phyloP scores from a whole-genome alignment of 2,113 vertebrate genomes.

The Numida meleagris region DNA sequence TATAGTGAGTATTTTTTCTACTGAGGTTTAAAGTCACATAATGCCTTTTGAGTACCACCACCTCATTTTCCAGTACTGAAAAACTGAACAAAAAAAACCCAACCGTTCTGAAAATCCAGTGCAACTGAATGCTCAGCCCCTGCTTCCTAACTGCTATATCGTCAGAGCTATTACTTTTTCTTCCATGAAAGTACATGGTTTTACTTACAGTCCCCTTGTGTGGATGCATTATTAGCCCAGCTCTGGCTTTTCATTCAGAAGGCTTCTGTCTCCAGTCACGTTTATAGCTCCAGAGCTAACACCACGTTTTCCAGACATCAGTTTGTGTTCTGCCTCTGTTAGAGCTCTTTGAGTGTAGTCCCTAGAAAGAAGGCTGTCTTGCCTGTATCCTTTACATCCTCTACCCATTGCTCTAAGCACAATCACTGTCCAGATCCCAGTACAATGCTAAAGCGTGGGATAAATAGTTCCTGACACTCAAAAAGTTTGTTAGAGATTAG shows the following conservation, averaged over 20 bases:
- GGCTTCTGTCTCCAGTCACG: not conserved
- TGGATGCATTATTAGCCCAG: not conserved
- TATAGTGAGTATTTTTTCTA: not conserved
- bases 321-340: not conserved
- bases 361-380: not conserved
- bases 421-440: not conserved
- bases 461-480: not conserved
- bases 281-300: not conserved
- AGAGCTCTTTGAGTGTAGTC: not conserved
- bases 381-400: not conserved
- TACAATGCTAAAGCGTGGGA: not conserved
- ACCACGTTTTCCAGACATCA: fast-evolving
- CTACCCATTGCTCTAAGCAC: not conserved
- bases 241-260: not conserved
- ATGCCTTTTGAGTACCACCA: not conserved
- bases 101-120: not conserved
- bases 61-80: not conserved
- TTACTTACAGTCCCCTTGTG: not conserved
- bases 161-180: not conserved
- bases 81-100: not conserved
- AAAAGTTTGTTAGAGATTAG: not conserved
- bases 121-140: not conserved
- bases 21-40: not conserved
- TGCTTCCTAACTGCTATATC: not conserved
- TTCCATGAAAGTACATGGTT: not conserved